Base-by-base conservation (phyloP, 2,888 invertebrate genomes). In the Allygus modestus region DNA sequence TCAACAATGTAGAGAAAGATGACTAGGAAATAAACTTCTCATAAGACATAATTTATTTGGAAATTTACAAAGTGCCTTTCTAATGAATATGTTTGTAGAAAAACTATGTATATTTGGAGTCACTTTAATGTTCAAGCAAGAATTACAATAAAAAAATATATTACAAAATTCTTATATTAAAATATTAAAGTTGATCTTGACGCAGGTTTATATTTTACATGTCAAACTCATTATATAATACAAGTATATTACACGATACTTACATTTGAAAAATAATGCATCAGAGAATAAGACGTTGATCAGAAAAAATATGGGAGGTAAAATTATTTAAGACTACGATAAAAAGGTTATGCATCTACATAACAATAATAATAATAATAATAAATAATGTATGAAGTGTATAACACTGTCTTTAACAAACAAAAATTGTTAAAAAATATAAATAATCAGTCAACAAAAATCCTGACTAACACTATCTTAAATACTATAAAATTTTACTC, bases 381-480 rank as follows among this genome's bases (percentile, higher is more conserved):
- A 54, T 65, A 65, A 65, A 65, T 65, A 28, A 31, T 28, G 12
- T 31, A 65, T 15, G 31, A 65, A 28, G 31, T 28, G 65, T 65
- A 65, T 15, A 65, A 65, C 65, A 65, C 31, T 65, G 65, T 65
- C 65, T 65, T 65, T 65, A 28, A 65, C 28, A 28, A 65, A 54
- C 1, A 23, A n/a, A 46, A 15, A 37, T 37, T 37, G 4, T 37
- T 2, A 46, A 58, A 65, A 65, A 15, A 65, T 65, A 65, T 31
- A 65, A 65, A 28, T 54, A 28, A 65, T 65, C 65, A 65, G 65
- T 65, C 65, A 65, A 54, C 26, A 23, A 65, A 58, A 28, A 65
- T 65, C 17, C 31, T 1, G 31, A 20, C 26, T 23, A 58, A 58
- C 2, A 20, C 58, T 58, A 58, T 31, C 20, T 65, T 65, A 65